A percentile compares a stretch with the other conserved stretches of the same genome.
These are phyloP conservation scores for Malacoraja senta DNA, from an alignment of 2,797 vertebrate species.

Conservation along the genomic window DNA sequence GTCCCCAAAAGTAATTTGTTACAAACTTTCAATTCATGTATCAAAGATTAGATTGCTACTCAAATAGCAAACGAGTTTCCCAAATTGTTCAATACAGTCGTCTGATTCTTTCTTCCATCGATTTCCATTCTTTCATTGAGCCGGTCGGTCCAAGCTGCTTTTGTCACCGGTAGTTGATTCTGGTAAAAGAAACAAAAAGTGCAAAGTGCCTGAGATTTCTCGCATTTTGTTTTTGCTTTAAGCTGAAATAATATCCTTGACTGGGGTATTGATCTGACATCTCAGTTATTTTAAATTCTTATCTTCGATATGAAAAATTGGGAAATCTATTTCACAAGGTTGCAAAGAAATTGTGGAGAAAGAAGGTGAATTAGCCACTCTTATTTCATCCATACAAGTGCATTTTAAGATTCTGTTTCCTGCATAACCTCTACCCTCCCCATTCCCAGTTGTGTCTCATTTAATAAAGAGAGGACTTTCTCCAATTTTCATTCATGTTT, in stretches of 20 bases:
- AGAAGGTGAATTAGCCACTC: neutral
- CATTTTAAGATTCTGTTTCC: neutral
- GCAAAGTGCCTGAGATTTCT: neutral
- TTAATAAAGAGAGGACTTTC: neutral
- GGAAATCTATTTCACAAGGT: neutral
- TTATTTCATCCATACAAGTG: neutral
- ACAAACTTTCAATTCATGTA: neutral
- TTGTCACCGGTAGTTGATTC: neutral
- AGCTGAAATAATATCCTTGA: neutral
- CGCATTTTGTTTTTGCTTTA: neutral
- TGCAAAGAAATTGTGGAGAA: neutral
- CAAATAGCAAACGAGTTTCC: neutral
- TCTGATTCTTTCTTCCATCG: neutral
- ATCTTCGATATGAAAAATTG: neutral
- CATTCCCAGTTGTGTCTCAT: neutral
- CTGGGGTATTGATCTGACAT: neutral
- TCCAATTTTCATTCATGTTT: neutral
- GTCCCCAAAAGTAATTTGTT: neutral
- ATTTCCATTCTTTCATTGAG: neutral
- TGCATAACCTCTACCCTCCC: too few species aligned
- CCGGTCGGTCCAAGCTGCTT: neutral
- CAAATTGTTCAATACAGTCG: neutral
- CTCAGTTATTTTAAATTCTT: neutral
- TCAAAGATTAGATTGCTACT: neutral
- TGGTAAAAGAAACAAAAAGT: neutral